Base-by-base conservation (phyloP, 2,888 invertebrate species). In the Arenicola marina region DNA sequence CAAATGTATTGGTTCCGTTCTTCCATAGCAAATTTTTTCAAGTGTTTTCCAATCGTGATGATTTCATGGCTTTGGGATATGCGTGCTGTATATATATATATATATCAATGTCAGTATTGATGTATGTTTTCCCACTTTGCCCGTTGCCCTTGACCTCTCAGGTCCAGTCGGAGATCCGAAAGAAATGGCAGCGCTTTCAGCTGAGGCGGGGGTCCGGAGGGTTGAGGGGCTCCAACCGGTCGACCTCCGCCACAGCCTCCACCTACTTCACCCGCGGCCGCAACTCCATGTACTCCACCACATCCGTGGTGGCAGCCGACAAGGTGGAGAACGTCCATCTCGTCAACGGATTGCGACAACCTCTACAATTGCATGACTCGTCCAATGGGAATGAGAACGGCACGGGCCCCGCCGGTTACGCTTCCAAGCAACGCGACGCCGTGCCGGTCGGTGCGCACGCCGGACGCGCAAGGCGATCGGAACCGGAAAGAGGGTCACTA, bases 111-210 rank as follows among this genome's bases (percentile, higher is more conserved):
- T 38, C 38, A 38, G 18, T 38, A 38, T 38, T 38, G 11, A 15
- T 38, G 38, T 38, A 15, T 11, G n/a, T n/a, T n/a, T n/a, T n/a
- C n/a, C n/a, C n/a, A n/a, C n/a, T 38, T 38, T 38, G 43, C 43
- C n/a, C 43, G n/a, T 38, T 38, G 43, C n/a, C 11, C n/a, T 15
- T 38, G n/a, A n/a, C n/a, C 24, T 58, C 24, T 3, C 56, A 76
- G 75, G 76, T 75, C 2, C 77, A 75, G 61, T 67, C 69, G 54
- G 77, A 75, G 58, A 62, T 77, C 21, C 59, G 70, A 18, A 77
- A 76, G 60, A 69, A 67, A 2, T 75, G 74, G 73, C 61, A 71
- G 32, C 53, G 74, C 21, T 56, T 48, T 24, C 48, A 24, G 26
- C 26, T 48, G 48, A 24, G 26, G 26, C 48, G 38, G 38, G 18